Base-by-base conservation (phyloP, 1,140 invertebrate genomes). In the Ceratina calcarata region DNA sequence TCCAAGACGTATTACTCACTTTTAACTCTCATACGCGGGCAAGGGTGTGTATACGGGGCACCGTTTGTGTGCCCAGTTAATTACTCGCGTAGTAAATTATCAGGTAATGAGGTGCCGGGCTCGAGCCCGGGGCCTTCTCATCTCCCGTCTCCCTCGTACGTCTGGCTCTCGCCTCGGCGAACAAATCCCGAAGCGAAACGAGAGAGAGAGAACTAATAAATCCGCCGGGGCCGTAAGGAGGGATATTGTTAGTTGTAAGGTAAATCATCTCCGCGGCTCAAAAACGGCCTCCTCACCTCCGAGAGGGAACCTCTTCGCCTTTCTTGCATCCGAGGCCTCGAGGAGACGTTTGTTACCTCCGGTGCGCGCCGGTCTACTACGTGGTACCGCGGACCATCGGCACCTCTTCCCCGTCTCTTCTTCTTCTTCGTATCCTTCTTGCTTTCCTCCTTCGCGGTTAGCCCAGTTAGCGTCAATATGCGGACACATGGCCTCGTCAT, bases 71-170 rank as follows among this genome's bases (percentile, higher is more conserved):
- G 91, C 90, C 91, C 90, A 91, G 91, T 93, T 93, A 93, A 93
- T 93, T 93, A 93, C 91, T 90, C 91, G 88, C 86, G 91, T 91
- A 91, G 92, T 92, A 93, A 93, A 93, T 93, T 92, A 93, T 93
- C 90, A 78, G 87, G 88, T 92, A 93, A 93, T 93, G 92, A 93
- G 92, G 92, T 93, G 92, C 91, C 90, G 91, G 90, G 88, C 87
- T 88, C 79, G 82, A 86, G 91, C 91, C 91, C 73, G 83, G 82
- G 88, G 91, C 90, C 66, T 64, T 87, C 80, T 87, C 68, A 65
- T 81, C 78, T 67, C 78, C 81, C 77, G 66, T 75, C 77, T 76
- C 57, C 32, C 72, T 77, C 61, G 32, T 32, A 37, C 74, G 13
- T 62, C 80, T 75, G 69, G 68, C 78, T 70, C 76, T 58, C 65